Evolutionary conservation across 2,888 invertebrate genomes (phyloP).

Genomic region (Zele albiditarsus): DNA sequence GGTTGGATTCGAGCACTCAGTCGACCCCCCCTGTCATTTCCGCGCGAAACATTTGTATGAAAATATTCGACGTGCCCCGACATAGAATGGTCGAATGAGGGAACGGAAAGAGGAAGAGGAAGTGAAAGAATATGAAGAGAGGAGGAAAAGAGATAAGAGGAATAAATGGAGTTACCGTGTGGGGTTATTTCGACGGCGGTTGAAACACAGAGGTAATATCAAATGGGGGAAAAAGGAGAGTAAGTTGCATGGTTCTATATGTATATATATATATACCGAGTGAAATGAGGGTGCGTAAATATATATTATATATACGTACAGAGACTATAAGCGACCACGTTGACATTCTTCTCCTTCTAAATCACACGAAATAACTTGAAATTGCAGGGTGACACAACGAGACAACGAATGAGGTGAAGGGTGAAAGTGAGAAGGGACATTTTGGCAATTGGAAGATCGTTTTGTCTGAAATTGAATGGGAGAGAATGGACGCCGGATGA

Average conservation of each 20-base stretch:
- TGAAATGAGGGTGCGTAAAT: constrained; percentile 12
- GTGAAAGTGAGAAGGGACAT: constrained; percentile 4
- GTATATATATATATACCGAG: constrained; percentile 23
- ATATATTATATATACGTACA: constrained; percentile 15
- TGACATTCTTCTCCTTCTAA: constrained; percentile 54
- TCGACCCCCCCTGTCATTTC: constrained; percentile 56
- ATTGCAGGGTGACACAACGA: constrained; percentile 21
- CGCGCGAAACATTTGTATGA: constrained; percentile 65
- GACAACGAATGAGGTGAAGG: not conserved
- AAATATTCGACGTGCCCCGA: constrained; percentile 58
- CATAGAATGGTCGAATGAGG: constrained; percentile 47
- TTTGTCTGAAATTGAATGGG: constrained; percentile 20
- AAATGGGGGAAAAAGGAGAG: constrained; percentile 32
- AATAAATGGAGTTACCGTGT: constrained; percentile 26
- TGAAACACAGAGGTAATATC: constrained; percentile 32
- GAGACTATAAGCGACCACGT: constrained; percentile 43
- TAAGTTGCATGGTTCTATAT: constrained; percentile 42
- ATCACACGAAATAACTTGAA: constrained; percentile 54
- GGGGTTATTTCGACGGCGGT: constrained; percentile 38
- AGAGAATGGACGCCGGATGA: not conserved
- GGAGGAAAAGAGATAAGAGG: constrained; percentile 10
- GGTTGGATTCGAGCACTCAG: constrained; percentile 52
- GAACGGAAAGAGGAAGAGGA: not conserved
- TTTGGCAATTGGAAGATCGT: constrained; percentile 29
- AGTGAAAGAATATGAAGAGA: constrained; percentile 44